phyloP scores from a whole-genome alignment of 2,797 vertebrate genomes.

The Anomalospiza imberbis region DNA sequence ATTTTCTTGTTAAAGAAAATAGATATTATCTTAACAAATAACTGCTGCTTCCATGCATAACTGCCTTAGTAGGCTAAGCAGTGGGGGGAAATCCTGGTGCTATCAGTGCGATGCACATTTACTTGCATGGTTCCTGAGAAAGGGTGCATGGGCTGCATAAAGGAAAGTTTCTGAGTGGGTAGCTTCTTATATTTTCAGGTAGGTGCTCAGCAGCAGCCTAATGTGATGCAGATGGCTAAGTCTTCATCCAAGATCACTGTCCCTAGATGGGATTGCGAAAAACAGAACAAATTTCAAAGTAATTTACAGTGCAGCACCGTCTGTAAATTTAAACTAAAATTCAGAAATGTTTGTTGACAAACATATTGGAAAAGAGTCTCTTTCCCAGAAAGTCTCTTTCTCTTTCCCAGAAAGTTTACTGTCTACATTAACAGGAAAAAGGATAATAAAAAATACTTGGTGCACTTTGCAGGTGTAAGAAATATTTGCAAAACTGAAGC shows the following conservation, averaged over 20 bases:
- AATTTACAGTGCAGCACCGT: background rate
- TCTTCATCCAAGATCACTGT: background rate
- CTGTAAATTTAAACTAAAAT: background rate
- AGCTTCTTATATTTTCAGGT: background rate
- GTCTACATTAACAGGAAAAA: background rate
- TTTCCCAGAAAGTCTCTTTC: background rate
- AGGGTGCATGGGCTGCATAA: background rate
- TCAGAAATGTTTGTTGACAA: background rate
- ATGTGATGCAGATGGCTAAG: background rate
- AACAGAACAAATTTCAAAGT: background rate
- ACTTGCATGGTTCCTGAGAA: background rate
- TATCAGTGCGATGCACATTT: background rate
- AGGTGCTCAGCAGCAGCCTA: background rate
- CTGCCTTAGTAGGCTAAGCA: background rate
- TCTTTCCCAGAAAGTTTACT: background rate
- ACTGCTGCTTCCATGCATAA: background rate
- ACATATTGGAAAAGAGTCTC: background rate
- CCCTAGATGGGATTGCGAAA: background rate
- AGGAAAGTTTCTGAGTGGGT: background rate
- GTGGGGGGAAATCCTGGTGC: background rate
- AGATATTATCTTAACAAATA: constrained; percentile 6
- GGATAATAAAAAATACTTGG: background rate
- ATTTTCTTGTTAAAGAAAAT: constrained; percentile 15
- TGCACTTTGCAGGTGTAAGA: background rate
- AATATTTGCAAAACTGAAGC: background rate